Evolutionary conservation across 2,888 invertebrate species (phyloP).

Genomic region (Bellardia bayeri): DNA sequence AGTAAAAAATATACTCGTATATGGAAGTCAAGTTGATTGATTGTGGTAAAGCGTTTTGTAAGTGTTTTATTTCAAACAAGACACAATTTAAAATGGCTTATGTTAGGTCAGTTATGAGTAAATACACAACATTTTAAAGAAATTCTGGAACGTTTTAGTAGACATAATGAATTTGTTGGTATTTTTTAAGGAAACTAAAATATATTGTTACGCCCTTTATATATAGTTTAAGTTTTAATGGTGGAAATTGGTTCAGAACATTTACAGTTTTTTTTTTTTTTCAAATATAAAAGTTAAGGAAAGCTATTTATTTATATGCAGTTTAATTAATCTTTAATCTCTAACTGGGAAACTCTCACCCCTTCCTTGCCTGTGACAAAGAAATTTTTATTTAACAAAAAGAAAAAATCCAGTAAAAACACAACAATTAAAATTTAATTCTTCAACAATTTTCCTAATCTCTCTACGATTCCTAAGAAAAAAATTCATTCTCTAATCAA

Average conservation of each 20-base stretch:
- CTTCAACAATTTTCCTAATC: constrained; percentile 46
- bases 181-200: not conserved
- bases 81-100: constrained; percentile 71
- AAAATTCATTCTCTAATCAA: constrained; percentile 73
- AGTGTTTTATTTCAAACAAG: not conserved
- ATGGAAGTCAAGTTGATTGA: constrained; percentile 62
- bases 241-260: not conserved
- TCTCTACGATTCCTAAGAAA: constrained; percentile 79
- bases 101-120: constrained; percentile 68
- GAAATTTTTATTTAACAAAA: not conserved
- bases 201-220: constrained; percentile 48
- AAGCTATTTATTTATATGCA: too few relatives aligned
- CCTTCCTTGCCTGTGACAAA: not conserved
- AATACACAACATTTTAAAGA: constrained; percentile 1
- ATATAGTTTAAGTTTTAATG: constrained; percentile 18
- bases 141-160: constrained; percentile 2
- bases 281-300: too few relatives aligned
- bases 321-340: not conserved
- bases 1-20: constrained; percentile 21
- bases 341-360: not conserved
- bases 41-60: constrained; percentile 60
- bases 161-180: constrained; percentile 21
- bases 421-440: constrained; percentile 81
- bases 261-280: too few relatives aligned
- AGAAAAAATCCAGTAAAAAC: constrained; percentile 9